Base-by-base conservation (phyloP, 1,140 invertebrate genomes). In the Apis laboriosa region DNA sequence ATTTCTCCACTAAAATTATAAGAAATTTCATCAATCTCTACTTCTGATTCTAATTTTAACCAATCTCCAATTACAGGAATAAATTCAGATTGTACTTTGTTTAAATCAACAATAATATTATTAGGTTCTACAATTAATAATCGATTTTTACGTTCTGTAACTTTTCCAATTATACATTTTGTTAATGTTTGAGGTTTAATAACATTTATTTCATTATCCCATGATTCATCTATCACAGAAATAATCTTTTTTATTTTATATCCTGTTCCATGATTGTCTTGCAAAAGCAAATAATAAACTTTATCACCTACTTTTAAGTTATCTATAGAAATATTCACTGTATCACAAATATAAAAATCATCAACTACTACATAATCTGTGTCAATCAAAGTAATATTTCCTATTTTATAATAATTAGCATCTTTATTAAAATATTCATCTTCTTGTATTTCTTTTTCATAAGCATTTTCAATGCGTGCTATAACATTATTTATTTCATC, bases 61-160 rank as follows among this genome's bases (percentile, higher is more conserved):
- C 95, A 96, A 90, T 97, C 96, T 9, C 96, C 96, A 88, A 95
- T 92, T 19, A 95, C 86, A 8, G 95, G 95, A 53, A 95, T 85
- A 87, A 95, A 95, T 63, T 94, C 90, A 60, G 93, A 90, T 60
- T 90, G 89, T 8, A 96, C 93, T 64, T 94, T 91, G 84, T 96
- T 95, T 51, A 97, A 90, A 81, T 94, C 92, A 72, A 96, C 92
- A 66, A 88, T 92, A 21, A 95, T 85, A 63, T 95, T 92, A 78
- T 92, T 92, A 21, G 95, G 94, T 58, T 95, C 94, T 0, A 96
- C 92, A 72, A 93, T 93, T 11, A 96, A 94, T 19, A 92, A 83
- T 68, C 96, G 91, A 7, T 94, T 93, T 11, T 94, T 83, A 60
- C 95, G 93, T 67, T 90, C 86, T 9, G 88, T 91, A 28, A 97